Evolutionary conservation across 2,797 vertebrate species (phyloP).

Genomic region (Apodemus agrarius): DNA sequence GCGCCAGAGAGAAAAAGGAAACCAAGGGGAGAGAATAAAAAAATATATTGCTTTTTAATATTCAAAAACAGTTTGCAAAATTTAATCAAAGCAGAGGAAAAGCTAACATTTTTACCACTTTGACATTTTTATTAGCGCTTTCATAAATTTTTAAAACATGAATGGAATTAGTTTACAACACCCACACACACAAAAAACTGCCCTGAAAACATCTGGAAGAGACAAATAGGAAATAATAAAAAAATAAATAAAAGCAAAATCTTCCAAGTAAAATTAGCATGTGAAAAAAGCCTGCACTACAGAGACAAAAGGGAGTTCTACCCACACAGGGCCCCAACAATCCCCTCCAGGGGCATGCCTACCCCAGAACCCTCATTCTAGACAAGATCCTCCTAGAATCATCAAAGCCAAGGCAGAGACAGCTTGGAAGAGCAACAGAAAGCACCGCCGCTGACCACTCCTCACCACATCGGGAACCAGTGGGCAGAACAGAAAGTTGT

Average conservation of each 20-base stretch:
- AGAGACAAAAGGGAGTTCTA: conserved; percentile 69
- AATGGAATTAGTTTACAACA: conserved; percentile 91
- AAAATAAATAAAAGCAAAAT: conserved; percentile 84
- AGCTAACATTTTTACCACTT: conserved; percentile 93
- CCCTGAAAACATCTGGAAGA: conserved; percentile 91
- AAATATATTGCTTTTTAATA: conserved; percentile 92
- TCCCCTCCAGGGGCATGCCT: conserved; percentile 54
- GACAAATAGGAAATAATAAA: conserved; percentile 89
- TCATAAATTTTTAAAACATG: conserved; percentile 93
- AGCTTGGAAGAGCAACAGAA: not conserved
- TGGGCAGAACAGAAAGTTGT: conserved; percentile 66
- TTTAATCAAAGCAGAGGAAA: conserved; percentile 92
- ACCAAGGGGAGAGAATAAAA: conserved; percentile 87
- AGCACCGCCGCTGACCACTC: not conserved
- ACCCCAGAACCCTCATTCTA: not conserved
- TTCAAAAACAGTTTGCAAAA: conserved; percentile 93
- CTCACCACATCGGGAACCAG: conserved; percentile 6
- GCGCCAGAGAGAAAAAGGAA: conserved; percentile 70
- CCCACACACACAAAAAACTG: conserved; percentile 82
- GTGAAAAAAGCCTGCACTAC: conserved; percentile 83
- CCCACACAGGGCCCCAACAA: conserved; percentile 43
- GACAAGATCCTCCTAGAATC: conserved; percentile 20
- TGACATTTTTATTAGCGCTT: conserved; percentile 93
- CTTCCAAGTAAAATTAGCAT: conserved; percentile 87
- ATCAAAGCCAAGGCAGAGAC: conserved; percentile 56